Base-by-base conservation (phyloP, 2,797 vertebrate species). In the Benthosema pterotum region DNA sequence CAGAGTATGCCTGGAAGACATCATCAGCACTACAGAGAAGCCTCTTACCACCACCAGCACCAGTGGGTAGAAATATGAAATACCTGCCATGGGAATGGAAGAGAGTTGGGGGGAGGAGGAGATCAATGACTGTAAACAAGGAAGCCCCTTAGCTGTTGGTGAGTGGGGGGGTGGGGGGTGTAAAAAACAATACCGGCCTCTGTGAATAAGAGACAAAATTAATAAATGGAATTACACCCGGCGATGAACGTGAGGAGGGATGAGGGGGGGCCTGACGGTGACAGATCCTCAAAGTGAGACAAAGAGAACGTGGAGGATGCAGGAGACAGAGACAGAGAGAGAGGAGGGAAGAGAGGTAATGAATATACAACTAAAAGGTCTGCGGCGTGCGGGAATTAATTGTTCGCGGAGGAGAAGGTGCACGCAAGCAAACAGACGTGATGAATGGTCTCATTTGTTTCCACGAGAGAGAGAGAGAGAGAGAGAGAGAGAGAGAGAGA, bases 361-460 rank as follows among this genome's bases (percentile, higher is more conserved):
- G 77, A 75, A 65, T 64, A 65, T 64, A 60, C 72, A 67, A 60
- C 69, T 70, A 59, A 74, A 87, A 82, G 75, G 73, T 83, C 82
- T 77, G 83, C 82, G 77, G 82, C 70, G 65, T n/a, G n/a, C 78
- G 87, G 88, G 88, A 83, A 69, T 69, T 57, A 48, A 89, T 87
- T 89, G 90, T 87, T 88, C 80, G 85, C 87, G 87, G 84, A n/a
- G 22, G 32, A 9, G 84, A 81, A 76, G 82, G 78, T 77, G 79
- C 82, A 78, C 68, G 71, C 77, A 84, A 75, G 79, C 83, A 87
- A 89, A 89, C 82, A 86, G 83, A 84, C 71, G 79, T 89, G 90
- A 91, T 89, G 83, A 91, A 91, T 89, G 86, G 76, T 80, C 81
- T 88, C 78, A 87, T 91, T 90, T 89, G 87, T 79, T n/a, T 68